A percentile compares a stretch with the other conserved stretches of the same genome.
These are phyloP conservation scores for Aphelenchoides avenae DNA, from an alignment of 1,140 invertebrate species.

Conservation along the genomic window DNA sequence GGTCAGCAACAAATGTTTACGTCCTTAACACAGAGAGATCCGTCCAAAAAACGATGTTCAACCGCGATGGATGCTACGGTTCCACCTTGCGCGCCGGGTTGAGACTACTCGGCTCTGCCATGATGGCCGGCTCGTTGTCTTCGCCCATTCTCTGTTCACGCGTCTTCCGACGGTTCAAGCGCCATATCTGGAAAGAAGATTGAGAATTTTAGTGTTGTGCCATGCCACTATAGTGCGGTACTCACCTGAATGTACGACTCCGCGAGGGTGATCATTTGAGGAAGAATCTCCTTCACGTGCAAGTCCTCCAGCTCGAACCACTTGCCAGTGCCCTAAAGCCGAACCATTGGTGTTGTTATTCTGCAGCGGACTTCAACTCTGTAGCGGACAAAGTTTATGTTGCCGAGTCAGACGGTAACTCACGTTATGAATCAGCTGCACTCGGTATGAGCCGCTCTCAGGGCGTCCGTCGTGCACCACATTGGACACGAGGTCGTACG, in stretches of 20 bases:
- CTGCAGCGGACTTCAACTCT: too few relatives aligned
- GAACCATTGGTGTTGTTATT: background rate
- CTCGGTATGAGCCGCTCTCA: constrained; percentile 77
- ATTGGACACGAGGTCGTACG: constrained; percentile 93
- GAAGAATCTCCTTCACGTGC: constrained; percentile 92
- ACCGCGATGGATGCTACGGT: too few relatives aligned
- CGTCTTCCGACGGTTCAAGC: constrained; percentile 41
- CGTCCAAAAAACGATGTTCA: too few relatives aligned
- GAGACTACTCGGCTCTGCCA: background rate
- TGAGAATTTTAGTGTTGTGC: constrained; percentile 51
- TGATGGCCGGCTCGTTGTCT: constrained; percentile 16
- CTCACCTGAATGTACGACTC: constrained; percentile 96
- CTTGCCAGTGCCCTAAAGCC: constrained; percentile 68
- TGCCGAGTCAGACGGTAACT: constrained; percentile 58
- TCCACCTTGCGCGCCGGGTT: constrained; percentile 1
- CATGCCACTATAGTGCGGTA: too few relatives aligned
- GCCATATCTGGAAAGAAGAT: constrained; percentile 38
- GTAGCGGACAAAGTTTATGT: too few relatives aligned
- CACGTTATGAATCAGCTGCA: constrained; percentile 90
- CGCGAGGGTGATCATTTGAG: constrained; percentile 97
- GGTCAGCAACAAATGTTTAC: too few relatives aligned
- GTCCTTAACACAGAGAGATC: too few relatives aligned
- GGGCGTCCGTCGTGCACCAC: constrained; percentile 97
- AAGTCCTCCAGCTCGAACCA: constrained; percentile 97
- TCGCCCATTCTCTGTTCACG: constrained; percentile 44